Base-by-base conservation (phyloP, 2,113 vertebrate genomes). In the Thalassoma bifasciatum region DNA sequence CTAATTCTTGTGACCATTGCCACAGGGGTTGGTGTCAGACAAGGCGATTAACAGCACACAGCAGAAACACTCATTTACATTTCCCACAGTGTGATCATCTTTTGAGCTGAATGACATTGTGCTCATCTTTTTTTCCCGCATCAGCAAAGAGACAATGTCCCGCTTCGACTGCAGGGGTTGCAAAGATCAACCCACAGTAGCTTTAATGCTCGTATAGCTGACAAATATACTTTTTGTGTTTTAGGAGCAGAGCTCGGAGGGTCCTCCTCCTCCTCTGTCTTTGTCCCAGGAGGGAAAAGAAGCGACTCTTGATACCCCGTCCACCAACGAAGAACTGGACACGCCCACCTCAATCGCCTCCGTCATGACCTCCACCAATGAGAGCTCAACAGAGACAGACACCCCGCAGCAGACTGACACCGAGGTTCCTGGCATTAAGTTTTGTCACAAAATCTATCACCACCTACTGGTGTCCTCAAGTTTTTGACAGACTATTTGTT, bases 301-400 rank as follows among this genome's bases (percentile, higher is more conserved):
- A 77, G 92, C 91, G 66, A 72, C 72, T 19, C 91, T 94, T 69
- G 96, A 98, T 69, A 94, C 94, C 0, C 95, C 94, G 8, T 94
- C 94, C 0, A 81, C 95, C 13, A 95, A 94, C 68, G 96, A 98
- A 11, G 96, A 97, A 64, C 95, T 96, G 4, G 96, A 96, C 82
- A 97, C 97, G 0, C 97, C 97, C 21, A 97, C 97, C 17, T 99
- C 98, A 56, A 96, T 96, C 0, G 94, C 95, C 65, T 98, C 97
- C 2, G 93, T 95, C 37, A 94, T 98, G 86, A 97, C 96, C 16
- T 95, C 96, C 0, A 95, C 95, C 83, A 97, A 97, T 64, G 97
- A 96, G 74, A 98, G 96, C 67, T 96, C 96, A 5, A 95, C 94
- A 24, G 95, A 96, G 79, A 95, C 96, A 0, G 97, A 98, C 92